phyloP scores from a whole-genome alignment of 2,888 invertebrate genomes.

The Punctoribates punctum region DNA sequence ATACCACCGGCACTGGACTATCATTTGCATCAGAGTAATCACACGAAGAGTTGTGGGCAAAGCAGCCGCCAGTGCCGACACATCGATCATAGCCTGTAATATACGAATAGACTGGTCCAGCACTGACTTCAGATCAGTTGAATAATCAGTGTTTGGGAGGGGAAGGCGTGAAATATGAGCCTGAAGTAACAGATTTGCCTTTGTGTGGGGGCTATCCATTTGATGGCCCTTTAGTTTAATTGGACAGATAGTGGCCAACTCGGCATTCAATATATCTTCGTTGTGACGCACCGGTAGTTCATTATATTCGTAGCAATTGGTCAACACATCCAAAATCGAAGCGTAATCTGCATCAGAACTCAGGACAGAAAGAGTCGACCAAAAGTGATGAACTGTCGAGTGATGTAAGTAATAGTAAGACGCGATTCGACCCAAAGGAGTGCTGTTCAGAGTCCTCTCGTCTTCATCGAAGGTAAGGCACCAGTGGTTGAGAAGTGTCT shows the following conservation, averaged over 20 bases:
- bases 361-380: constrained; percentile 64
- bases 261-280: constrained; percentile 87
- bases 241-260: constrained; percentile 72
- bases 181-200: constrained; percentile 87
- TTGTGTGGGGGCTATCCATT: constrained; percentile 87
- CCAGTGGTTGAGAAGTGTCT: constrained; percentile 67
- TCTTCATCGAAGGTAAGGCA: constrained; percentile 75
- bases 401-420: constrained; percentile 96
- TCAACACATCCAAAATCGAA: constrained; percentile 67
- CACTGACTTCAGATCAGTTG: constrained; percentile 92
- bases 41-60: constrained; percentile 71
- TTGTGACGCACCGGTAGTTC: constrained; percentile 96
- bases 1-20: constrained; percentile 87
- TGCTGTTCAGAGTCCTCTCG: constrained; percentile 60
- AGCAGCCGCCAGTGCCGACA: constrained; percentile 86
- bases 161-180: constrained; percentile 80
- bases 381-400: constrained; percentile 80
- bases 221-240: constrained; percentile 67
- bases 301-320: constrained; percentile 80
- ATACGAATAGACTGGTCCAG: constrained; percentile 94
- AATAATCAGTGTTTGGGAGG: constrained; percentile 87
- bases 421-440: constrained; percentile 85
- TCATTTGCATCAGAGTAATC: constrained; percentile 73
- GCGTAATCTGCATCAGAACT: constrained; percentile 61
- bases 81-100: constrained; percentile 92